These are phyloP conservation scores for Gastrophysa polygoni DNA, from an alignment of 2,888 invertebrate species.

Conservation along the genomic window DNA sequence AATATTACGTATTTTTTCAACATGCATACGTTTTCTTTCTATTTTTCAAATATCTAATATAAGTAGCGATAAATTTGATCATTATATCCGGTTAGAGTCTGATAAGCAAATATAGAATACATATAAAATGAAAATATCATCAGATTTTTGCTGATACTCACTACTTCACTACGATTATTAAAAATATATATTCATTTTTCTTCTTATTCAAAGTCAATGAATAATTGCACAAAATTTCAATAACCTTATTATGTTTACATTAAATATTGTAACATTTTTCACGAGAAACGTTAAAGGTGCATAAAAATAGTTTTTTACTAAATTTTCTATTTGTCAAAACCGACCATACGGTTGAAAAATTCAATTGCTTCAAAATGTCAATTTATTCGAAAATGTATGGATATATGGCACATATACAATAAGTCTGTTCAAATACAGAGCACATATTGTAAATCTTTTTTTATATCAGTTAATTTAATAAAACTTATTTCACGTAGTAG, in stretches of 20 bases:
- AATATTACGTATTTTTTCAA: constrained; percentile 6
- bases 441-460: too few species aligned
- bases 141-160: constrained; percentile 35
- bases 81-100: neutral
- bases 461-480: too few species aligned
- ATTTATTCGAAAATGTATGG: neutral
- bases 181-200: constrained; percentile 39
- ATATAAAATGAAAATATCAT: constrained; percentile 37
- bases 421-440: neutral
- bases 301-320: constrained; percentile 16
- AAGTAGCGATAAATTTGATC: neutral
- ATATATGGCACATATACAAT: neutral
- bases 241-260: constrained; percentile 13
- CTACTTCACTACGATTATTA: constrained; percentile 40
- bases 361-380: neutral
- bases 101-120: neutral
- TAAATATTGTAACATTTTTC: constrained; percentile 6
- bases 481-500: too few species aligned
- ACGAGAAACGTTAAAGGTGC: constrained; percentile 19
- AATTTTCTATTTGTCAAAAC: constrained; percentile 21
- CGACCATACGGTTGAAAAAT: neutral
- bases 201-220: constrained; percentile 38
- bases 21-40: too few species aligned
- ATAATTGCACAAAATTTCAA: constrained; percentile 39
- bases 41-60: neutral